These are phyloP conservation scores for Lepus europaeus DNA, from an alignment of 2,113 vertebrate genomes.

Conservation along the genomic window DNA sequence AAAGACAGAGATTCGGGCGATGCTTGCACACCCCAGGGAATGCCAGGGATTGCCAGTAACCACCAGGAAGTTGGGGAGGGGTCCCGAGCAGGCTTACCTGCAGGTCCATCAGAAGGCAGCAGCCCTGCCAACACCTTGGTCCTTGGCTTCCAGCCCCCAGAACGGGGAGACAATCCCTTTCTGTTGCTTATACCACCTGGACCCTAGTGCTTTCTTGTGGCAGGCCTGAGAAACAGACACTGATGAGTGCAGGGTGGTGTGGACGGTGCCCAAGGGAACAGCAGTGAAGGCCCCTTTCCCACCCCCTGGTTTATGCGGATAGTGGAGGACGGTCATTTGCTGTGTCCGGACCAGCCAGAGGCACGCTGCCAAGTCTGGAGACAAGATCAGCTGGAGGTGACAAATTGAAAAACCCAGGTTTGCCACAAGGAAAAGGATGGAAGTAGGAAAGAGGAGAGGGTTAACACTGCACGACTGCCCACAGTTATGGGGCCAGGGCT, in stretches of 20 bases:
- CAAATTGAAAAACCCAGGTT: neutral
- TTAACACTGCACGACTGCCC: neutral
- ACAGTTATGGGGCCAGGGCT: neutral
- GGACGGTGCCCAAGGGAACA: neutral
- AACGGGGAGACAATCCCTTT: neutral
- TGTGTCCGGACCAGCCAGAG: neutral
- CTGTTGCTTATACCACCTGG: neutral
- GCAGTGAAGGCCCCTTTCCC: neutral
- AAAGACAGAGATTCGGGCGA: neutral
- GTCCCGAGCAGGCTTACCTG: neutral
- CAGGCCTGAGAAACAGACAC: neutral
- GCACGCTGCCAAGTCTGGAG: neutral
- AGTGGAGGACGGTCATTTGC: rapidly evolving
- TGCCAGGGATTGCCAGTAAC: neutral
- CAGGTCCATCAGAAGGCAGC: neutral
- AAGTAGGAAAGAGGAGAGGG: neutral
- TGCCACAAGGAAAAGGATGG: neutral
- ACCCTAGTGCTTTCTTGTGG: neutral
- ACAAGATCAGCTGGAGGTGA: neutral
- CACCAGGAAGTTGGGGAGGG: neutral
- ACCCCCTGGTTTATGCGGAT: neutral
- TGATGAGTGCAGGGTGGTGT: neutral
- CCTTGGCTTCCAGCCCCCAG: neutral
- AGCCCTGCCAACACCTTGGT: neutral
- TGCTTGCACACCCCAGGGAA: neutral